Evolutionary conservation across 2,797 vertebrate genomes (phyloP).

Genomic region (Hipposideros larvatus): DNA sequence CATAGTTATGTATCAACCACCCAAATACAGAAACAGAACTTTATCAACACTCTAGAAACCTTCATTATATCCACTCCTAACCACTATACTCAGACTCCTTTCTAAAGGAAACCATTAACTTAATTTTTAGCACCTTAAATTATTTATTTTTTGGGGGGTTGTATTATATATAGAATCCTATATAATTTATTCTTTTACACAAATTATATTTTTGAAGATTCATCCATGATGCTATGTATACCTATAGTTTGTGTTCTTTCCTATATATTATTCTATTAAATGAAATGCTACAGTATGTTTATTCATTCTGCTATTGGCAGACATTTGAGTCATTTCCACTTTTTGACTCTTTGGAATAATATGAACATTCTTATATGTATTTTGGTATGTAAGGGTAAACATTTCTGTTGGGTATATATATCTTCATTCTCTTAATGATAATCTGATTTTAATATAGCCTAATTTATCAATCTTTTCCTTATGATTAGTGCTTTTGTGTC

Average conservation of each 20-base stretch:
- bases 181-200: not conserved
- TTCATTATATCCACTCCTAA: not conserved
- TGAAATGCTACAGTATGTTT: not conserved
- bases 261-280: not conserved
- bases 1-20: not conserved
- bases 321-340: not conserved
- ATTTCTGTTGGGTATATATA: not conserved
- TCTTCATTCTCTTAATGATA: not conserved
- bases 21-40: not conserved
- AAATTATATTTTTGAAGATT: not conserved
- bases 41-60: not conserved
- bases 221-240: not conserved
- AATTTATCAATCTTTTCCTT: not conserved
- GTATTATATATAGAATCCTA: not conserved
- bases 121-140: not conserved
- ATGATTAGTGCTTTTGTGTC: not conserved
- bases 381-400: not conserved
- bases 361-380: not conserved
- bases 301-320: not conserved
- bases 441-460: not conserved
- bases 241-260: not conserved
- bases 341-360: not conserved
- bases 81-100: not conserved
- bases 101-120: not conserved
- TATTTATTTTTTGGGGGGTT: not conserved